phyloP scores from a whole-genome alignment of 2,113 vertebrate genomes.

The Odobenus rosmarus region DNA sequence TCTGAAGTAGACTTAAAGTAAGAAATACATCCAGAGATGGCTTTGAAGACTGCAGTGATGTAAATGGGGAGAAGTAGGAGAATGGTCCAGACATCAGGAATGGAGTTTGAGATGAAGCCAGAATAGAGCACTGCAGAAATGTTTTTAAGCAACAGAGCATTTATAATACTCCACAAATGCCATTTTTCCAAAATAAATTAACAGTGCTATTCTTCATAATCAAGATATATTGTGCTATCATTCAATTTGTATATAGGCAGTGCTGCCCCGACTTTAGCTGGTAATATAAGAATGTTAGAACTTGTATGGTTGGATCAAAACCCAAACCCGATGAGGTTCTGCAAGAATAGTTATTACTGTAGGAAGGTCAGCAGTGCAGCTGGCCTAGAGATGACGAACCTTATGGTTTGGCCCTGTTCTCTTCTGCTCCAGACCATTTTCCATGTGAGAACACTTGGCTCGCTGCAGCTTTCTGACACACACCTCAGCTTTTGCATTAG shows the following conservation, averaged over 20 bases:
- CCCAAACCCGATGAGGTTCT: neutral
- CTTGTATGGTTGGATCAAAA: neutral
- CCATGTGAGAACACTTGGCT: neutral
- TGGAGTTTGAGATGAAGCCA: neutral
- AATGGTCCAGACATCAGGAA: neutral
- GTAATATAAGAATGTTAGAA: neutral
- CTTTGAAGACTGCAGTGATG: neutral
- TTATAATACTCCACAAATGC: neutral
- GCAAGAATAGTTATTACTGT: neutral
- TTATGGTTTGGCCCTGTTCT: neutral
- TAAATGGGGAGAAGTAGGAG: neutral
- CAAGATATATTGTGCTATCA: neutral
- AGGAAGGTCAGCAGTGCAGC: neutral
- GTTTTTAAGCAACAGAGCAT: neutral
- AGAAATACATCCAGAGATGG: constrained; percentile 9
- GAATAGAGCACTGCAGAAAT: neutral
- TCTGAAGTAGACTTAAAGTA: constrained; percentile 26
- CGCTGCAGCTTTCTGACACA: neutral
- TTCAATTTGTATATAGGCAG: neutral
- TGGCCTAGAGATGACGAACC: neutral
- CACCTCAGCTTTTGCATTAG: neutral
- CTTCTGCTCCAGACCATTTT: neutral
- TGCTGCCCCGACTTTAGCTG: neutral
- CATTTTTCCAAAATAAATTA: constrained; percentile 16
- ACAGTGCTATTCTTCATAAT: neutral